Conservation (phyloP, 2,113 vertebrate species). For the Prietella phreatophila region DNA sequence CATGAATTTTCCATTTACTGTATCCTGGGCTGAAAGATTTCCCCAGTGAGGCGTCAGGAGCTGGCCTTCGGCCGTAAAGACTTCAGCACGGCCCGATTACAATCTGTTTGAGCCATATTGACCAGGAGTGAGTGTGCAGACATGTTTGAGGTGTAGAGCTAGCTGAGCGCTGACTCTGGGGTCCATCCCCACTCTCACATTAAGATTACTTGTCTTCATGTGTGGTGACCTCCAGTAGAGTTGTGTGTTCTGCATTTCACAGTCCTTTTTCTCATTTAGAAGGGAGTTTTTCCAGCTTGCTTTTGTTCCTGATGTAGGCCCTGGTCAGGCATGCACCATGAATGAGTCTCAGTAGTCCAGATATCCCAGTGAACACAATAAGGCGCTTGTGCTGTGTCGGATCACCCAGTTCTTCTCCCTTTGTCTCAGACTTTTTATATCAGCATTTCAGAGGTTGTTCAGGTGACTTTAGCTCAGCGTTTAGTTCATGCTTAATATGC, state of each 20-base stretch:
- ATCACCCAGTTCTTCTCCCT: conserved; percentile 18
- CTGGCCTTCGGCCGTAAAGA: conserved; percentile 10
- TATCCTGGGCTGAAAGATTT: conserved; percentile 18
- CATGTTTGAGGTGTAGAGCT: conserved; percentile 37
- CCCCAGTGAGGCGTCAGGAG: conserved; percentile 16
- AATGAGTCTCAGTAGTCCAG: conserved; percentile 12
- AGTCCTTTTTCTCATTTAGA: conserved; percentile 21
- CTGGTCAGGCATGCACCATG: conserved; percentile 13
- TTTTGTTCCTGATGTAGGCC: conserved; percentile 31
- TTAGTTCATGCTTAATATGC: conserved; percentile 39
- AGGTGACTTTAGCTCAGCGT: conserved; percentile 5
- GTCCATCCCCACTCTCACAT: conserved; percentile 13
- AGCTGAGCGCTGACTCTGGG: conserved; percentile 21
- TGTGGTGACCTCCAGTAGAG: conserved; percentile 42
- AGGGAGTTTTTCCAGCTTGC: background rate
- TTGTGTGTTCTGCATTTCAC: background rate
- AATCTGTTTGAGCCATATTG: conserved; percentile 38
- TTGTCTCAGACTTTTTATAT: background rate
- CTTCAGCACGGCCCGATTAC: conserved; percentile 19
- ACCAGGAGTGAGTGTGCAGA: conserved; percentile 19
- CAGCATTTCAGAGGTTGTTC: background rate
- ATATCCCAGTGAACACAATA: conserved; percentile 24
- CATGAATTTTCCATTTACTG: conserved; percentile 21
- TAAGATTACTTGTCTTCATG: conserved; percentile 36
- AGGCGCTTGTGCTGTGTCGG: conserved; percentile 21